phyloP scores from a whole-genome alignment of 1,140 invertebrate species.

The Branchinecta lindahli region DNA sequence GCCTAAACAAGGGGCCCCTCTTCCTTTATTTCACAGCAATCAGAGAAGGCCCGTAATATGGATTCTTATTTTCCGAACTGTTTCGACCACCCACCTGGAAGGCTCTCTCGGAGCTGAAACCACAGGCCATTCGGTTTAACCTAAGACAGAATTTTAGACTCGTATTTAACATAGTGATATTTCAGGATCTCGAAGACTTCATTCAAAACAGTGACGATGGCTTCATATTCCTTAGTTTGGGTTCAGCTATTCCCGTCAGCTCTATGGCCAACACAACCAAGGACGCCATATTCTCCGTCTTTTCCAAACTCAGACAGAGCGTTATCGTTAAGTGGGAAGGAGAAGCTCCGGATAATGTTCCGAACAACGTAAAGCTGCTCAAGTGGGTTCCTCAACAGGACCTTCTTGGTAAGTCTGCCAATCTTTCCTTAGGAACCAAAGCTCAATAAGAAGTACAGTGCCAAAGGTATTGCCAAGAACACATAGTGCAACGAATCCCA shows the following conservation, averaged over 20 bases:
- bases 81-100: too few species aligned
- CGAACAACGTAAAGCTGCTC: constrained; percentile 24
- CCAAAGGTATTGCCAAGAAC: too few species aligned
- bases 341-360: constrained; percentile 20
- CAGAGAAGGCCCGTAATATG: too few species aligned
- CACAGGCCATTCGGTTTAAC: too few species aligned
- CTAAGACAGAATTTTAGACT: background rate
- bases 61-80: too few species aligned
- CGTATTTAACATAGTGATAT: background rate
- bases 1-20: too few species aligned
- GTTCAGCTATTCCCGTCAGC: constrained; percentile 39
- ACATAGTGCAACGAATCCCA: too few species aligned
- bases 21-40: too few species aligned
- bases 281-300: constrained; percentile 33
- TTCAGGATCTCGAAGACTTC: constrained; percentile 25
- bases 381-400: constrained; percentile 28
- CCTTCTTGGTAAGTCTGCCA: constrained; percentile 21
- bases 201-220: constrained; percentile 31
- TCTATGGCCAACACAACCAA: constrained; percentile 32
- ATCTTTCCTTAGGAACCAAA: too few species aligned
- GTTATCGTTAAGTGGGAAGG: constrained; percentile 46
- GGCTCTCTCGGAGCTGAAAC: too few species aligned
- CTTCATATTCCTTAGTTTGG: constrained; percentile 43
- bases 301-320: constrained; percentile 38
- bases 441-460: too few species aligned